These are phyloP conservation scores for Macaria notata DNA, from an alignment of 2,888 invertebrate species.

Conservation along the genomic window DNA sequence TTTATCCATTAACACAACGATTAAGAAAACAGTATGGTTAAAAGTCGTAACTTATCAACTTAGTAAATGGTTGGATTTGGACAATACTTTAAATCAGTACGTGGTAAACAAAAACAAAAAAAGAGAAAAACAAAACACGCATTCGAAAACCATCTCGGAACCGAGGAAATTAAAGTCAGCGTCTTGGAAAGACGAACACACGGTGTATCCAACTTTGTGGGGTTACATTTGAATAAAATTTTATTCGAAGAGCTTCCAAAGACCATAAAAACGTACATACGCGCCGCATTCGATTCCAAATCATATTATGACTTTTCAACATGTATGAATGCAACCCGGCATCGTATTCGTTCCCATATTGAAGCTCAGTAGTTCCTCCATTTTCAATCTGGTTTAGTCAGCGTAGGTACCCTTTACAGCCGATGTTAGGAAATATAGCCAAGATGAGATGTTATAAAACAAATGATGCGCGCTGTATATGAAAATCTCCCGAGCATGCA, in stretches of 20 bases:
- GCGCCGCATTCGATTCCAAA: conserved; percentile 68
- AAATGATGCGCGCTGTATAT: conserved; percentile 66
- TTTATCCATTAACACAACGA: too few relatives aligned
- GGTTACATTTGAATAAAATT: conserved; percentile 57
- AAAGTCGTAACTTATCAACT: too few relatives aligned
- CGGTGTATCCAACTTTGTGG: conserved; percentile 38
- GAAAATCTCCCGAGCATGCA: conserved; percentile 57
- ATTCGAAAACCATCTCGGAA: neutral
- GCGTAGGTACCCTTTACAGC: conserved; percentile 43
- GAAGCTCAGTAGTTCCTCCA: conserved; percentile 64
- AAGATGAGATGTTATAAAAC: conserved; percentile 69
- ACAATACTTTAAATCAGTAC: too few relatives aligned
- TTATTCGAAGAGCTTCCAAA: conserved; percentile 56
- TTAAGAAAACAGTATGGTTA: too few relatives aligned
- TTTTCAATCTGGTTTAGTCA: conserved; percentile 65
- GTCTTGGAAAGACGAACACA: conserved; percentile 34
- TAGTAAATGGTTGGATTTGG: too few relatives aligned
- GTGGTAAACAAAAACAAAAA: neutral
- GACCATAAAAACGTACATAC: conserved; percentile 61
- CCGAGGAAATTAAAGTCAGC: conserved; percentile 11
- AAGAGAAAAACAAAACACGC: neutral
- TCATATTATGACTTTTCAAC: conserved; percentile 75
- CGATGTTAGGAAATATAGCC: conserved; percentile 62
- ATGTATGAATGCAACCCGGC: conserved; percentile 70
- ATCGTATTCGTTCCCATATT: conserved; percentile 70